A percentile compares a stretch with the other conserved stretches of the same genome.
These are phyloP conservation scores for Calephelis virginiensis DNA, from an alignment of 1,140 invertebrate species.

Conservation along the genomic window DNA sequence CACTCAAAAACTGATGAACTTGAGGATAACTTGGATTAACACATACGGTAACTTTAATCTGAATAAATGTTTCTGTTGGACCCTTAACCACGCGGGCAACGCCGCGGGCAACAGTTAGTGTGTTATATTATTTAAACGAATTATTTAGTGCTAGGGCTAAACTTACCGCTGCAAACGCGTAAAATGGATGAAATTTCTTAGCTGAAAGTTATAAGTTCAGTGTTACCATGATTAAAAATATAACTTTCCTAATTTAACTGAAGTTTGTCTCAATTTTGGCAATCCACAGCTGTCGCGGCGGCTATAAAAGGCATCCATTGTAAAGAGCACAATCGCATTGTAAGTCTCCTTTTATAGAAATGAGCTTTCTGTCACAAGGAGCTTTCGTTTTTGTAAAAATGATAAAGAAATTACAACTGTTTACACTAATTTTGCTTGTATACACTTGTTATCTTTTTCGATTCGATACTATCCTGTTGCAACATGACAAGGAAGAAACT, in stretches of 20 bases:
- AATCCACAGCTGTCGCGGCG: conserved; percentile 56
- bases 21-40: no score
- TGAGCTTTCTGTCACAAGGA: conserved; percentile 63
- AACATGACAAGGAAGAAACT: no score
- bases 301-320: conserved; percentile 67
- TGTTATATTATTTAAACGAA: background rate
- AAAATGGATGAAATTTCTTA: background rate
- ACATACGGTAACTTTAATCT: no score
- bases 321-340: conserved; percentile 75
- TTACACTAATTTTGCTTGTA: conserved; percentile 45
- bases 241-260: conserved; percentile 8
- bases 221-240: conserved; percentile 4
- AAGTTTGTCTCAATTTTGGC: conserved; percentile 63
- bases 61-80: no score
- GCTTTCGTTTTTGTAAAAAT: conserved; percentile 69
- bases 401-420: conserved; percentile 70
- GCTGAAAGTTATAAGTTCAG: background rate
- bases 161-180: background rate
- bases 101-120: no score
- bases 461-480: background rate
- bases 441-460: background rate
- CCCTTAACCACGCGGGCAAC: no score
- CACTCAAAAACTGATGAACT: no score
- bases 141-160: background rate
- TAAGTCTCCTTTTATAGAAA: conserved; percentile 55